Percentiles rank a stretch among this genome's conserved stretches.
These are phyloP conservation scores for Crepidodera aurea DNA, from an alignment of 2,888 invertebrate genomes.

Conservation along the genomic window DNA sequence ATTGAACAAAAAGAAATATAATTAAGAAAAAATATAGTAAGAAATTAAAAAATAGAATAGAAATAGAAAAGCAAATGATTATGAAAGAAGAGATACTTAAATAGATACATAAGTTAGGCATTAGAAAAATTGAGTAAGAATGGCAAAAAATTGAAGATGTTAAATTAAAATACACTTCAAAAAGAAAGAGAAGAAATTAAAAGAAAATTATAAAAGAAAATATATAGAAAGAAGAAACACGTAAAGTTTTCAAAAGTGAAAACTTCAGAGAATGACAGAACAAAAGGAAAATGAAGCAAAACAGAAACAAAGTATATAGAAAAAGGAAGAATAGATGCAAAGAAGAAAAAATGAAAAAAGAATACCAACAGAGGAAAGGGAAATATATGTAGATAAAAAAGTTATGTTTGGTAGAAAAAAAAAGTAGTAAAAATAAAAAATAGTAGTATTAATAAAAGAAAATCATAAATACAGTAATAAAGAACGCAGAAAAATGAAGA, in stretches of 20 bases:
- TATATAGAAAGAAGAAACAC: background rate
- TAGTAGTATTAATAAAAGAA: background rate
- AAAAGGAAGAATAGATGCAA: background rate
- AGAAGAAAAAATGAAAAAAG: background rate
- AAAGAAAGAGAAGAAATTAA: background rate
- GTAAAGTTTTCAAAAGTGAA: too few relatives aligned
- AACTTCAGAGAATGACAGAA: too few relatives aligned
- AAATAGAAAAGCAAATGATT: background rate
- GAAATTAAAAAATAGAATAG: background rate
- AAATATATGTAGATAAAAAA: too few relatives aligned
- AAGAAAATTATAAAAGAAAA: background rate
- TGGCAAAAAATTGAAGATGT: background rate
- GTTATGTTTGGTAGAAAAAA: too few relatives aligned
- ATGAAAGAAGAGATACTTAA: too few relatives aligned
- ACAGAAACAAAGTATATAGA: background rate
- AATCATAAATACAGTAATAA: background rate
- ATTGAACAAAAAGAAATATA: too few relatives aligned
- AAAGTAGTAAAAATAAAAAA: background rate
- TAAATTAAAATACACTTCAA: background rate
- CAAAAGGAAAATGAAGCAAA: constrained; percentile 4
- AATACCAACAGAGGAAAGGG: background rate
- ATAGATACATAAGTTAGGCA: background rate
- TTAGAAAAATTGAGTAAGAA: background rate
- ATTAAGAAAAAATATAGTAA: too few relatives aligned
- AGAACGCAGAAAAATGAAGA: constrained; percentile 1